A percentile compares a stretch with the other conserved stretches of the same genome.
These are phyloP conservation scores for Podarcis muralis DNA, from an alignment of 2,113 vertebrate genomes.

Conservation along the genomic window DNA sequence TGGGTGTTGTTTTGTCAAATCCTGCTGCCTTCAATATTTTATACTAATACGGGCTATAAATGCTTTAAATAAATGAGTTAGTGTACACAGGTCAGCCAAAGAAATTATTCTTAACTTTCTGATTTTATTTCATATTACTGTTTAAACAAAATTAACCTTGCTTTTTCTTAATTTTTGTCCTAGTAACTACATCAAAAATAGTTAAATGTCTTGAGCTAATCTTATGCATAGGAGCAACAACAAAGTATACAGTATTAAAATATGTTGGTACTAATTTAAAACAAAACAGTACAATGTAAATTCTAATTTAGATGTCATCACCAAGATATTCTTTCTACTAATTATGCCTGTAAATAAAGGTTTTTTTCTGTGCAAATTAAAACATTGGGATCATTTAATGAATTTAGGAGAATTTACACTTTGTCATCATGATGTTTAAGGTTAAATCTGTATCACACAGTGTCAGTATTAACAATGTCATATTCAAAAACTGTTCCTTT, in stretches of 20 bases:
- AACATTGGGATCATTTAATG: too few species aligned
- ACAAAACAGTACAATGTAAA: neutral
- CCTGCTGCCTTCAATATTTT: neutral
- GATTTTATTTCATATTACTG: neutral
- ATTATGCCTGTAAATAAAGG: neutral
- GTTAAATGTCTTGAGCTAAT: too few species aligned
- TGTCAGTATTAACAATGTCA: neutral
- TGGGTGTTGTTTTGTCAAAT: neutral
- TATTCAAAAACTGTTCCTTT: neutral
- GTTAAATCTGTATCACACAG: neutral
- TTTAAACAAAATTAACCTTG: neutral
- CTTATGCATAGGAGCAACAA: neutral
- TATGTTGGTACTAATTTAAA: neutral
- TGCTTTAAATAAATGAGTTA: neutral
- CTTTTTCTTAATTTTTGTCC: too few species aligned
- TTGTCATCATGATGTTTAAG: neutral
- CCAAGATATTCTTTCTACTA: neutral
- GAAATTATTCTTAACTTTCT: neutral
- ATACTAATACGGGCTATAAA: neutral
- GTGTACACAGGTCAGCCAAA: neutral
- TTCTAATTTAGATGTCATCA: neutral
- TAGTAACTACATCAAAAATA: neutral
- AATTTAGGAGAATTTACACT: neutral
- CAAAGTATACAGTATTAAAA: neutral
- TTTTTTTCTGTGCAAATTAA: neutral